These are phyloP conservation scores for Morus bassanus DNA, from an alignment of 2,797 vertebrate species.

Conservation along the genomic window DNA sequence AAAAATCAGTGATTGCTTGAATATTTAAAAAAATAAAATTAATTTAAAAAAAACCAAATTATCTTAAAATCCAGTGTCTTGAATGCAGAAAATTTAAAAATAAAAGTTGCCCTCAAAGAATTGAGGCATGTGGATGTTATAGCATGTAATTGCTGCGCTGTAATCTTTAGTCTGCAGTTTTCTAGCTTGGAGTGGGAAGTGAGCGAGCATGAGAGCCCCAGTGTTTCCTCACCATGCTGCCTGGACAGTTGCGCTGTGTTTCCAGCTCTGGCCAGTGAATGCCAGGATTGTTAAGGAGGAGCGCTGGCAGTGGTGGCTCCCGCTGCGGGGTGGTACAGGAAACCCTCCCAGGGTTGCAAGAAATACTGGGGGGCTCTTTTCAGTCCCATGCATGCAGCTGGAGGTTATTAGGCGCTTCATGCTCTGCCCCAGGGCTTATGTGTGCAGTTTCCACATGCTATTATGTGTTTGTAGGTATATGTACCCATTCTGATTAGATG, in stretches of 20 bases:
- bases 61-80: background rate
- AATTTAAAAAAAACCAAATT: background rate
- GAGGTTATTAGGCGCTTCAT: background rate
- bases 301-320: background rate
- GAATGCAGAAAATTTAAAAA: background rate
- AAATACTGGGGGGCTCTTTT: background rate
- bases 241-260: background rate
- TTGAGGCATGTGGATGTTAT: background rate
- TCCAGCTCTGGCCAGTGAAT: background rate
- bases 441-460: rapidly evolving
- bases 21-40: background rate
- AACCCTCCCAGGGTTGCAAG: background rate
- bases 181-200: rapidly evolving
- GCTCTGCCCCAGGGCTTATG: rapidly evolving
- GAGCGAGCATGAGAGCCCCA: background rate
- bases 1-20: background rate
- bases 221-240: background rate
- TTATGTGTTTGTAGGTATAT: rapidly evolving
- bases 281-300: background rate
- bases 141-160: rapidly evolving
- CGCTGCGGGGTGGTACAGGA: rapidly evolving
- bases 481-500: background rate
- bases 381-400: rapidly evolving
- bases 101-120: background rate
- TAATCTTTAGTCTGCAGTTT: background rate